These are phyloP conservation scores for Spongia lamella DNA, from an alignment of 37 sponge, comb jelly and placozoan genomes.

Conservation along the genomic window DNA sequence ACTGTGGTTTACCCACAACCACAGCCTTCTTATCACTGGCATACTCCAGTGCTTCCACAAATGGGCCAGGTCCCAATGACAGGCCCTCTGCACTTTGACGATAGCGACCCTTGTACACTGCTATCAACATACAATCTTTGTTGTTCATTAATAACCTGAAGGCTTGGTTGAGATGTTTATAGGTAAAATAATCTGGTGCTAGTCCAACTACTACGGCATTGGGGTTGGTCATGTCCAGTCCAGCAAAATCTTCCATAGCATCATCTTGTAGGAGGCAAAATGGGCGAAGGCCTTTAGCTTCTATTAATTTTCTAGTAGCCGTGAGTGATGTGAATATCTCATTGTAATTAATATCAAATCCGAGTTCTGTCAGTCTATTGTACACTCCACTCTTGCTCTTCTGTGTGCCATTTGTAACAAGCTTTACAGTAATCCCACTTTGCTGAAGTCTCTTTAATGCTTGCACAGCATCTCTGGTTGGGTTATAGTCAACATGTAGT, in stretches of 20 bases:
- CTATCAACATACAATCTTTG: constrained; percentile 41
- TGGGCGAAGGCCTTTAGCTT: constrained; percentile 40
- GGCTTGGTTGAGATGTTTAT: constrained; percentile 57
- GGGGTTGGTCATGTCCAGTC: constrained; percentile 14
- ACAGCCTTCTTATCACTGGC: constrained; percentile 50
- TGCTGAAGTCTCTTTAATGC: too few relatives aligned
- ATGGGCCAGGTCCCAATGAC: constrained; percentile 71
- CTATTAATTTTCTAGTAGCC: constrained; percentile 37
- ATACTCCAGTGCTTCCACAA: constrained; percentile 73
- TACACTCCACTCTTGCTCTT: constrained; percentile 43
- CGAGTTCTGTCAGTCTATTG: constrained; percentile 33
- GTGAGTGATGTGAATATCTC: constrained; percentile 66
- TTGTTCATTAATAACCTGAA: constrained; percentile 60
- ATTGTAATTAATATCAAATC: constrained; percentile 31
- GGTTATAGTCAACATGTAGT: too few relatives aligned
- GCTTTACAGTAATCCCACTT: constrained; percentile 26
- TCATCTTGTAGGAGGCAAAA: constrained; percentile 34
- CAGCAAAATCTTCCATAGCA: constrained; percentile 66
- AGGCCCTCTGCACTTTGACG: constrained; percentile 50
- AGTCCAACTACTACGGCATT: constrained; percentile 73
- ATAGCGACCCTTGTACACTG: constrained; percentile 64
- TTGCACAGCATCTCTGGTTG: too few relatives aligned
- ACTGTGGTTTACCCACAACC: constrained; percentile 64
- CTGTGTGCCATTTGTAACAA: constrained; percentile 75
- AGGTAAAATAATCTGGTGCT: constrained; percentile 51